Percentiles rank a stretch among this genome's conserved stretches.
Conservation (phyloP, 2,888 invertebrate genomes). For the Orgyia antiqua region DNA sequence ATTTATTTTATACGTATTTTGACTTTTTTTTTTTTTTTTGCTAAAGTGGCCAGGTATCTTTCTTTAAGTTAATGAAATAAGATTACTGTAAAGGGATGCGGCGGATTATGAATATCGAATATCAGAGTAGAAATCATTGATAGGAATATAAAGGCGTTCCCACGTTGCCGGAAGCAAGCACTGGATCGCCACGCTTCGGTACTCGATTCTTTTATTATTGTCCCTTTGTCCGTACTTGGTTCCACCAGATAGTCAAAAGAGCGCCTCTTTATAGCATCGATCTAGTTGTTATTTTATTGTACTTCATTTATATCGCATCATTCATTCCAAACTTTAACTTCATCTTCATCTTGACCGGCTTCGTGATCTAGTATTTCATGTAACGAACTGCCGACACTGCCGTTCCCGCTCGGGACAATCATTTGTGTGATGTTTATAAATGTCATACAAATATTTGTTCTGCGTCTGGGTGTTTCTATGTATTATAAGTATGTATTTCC, state of each 20-base stretch:
- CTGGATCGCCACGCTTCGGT: constrained; percentile 68
- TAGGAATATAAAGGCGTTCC: constrained; percentile 50
- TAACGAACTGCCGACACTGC: too few relatives aligned
- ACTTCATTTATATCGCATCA: constrained; percentile 64
- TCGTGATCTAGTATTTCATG: too few relatives aligned
- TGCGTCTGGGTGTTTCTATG: too few relatives aligned
- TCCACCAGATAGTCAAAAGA: constrained; percentile 58
- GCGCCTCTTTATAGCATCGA: constrained; percentile 53
- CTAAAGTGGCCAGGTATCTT: too few relatives aligned
- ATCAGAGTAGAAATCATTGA: constrained; percentile 44
- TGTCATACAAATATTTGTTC: too few relatives aligned
- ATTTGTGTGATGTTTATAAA: too few relatives aligned
- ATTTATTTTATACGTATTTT: too few relatives aligned
- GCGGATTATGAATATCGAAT: constrained; percentile 35
- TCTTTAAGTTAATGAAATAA: constrained; percentile 7
- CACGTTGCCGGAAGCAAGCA: constrained; percentile 64
- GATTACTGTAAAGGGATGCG: constrained; percentile 7
- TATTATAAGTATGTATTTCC: too few relatives aligned
- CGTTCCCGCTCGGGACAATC: too few relatives aligned
- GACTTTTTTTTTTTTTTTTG: too few relatives aligned
- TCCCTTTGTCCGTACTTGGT: constrained; percentile 62
- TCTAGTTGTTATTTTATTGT: constrained; percentile 66
- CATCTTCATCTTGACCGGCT: constrained; percentile 42
- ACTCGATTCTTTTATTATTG: constrained; percentile 66
- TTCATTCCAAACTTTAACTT: constrained; percentile 59